Percentiles rank a stretch among this genome's conserved stretches.
Conservation (phyloP, 1,140 invertebrate species). For the Sarcophaga bullata region DNA sequence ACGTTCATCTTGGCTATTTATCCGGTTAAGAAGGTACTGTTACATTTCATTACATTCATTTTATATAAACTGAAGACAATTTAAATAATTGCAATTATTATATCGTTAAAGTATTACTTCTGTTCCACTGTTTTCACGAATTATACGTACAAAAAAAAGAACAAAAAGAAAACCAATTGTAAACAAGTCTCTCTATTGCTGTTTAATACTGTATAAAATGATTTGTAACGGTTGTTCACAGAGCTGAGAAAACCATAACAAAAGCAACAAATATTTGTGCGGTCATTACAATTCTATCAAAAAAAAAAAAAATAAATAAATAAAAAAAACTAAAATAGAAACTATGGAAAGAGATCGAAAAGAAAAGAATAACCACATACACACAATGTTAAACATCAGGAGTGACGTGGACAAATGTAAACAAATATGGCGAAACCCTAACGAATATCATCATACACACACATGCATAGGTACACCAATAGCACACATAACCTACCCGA, state of each 20-base stretch:
- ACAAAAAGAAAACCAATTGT: neutral
- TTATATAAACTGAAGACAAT: too few species aligned
- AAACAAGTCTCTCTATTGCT: neutral
- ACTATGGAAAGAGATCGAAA: neutral
- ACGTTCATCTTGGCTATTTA: too few species aligned
- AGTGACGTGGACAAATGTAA: constrained; percentile 25
- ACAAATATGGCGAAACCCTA: neutral
- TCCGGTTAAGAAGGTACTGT: too few species aligned
- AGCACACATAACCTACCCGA: constrained; percentile 18
- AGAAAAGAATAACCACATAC: neutral
- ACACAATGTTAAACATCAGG: constrained; percentile 12
- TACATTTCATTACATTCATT: too few species aligned
- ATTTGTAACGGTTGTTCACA: neutral
- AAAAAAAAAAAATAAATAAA: too few species aligned
- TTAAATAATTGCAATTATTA: too few species aligned
- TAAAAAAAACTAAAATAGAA: neutral
- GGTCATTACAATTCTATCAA: neutral
- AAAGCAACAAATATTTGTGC: constrained; percentile 31
- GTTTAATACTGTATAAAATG: neutral
- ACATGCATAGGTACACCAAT: neutral
- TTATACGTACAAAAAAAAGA: too few species aligned
- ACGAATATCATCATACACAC: neutral
- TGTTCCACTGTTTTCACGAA: neutral
- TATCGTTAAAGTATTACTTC: too few species aligned
- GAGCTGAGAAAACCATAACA: constrained; percentile 10